A percentile compares a stretch with the other conserved stretches of the same genome.
phyloP scores from a whole-genome alignment of 2,888 invertebrate species.

The Drosophila colorata region DNA sequence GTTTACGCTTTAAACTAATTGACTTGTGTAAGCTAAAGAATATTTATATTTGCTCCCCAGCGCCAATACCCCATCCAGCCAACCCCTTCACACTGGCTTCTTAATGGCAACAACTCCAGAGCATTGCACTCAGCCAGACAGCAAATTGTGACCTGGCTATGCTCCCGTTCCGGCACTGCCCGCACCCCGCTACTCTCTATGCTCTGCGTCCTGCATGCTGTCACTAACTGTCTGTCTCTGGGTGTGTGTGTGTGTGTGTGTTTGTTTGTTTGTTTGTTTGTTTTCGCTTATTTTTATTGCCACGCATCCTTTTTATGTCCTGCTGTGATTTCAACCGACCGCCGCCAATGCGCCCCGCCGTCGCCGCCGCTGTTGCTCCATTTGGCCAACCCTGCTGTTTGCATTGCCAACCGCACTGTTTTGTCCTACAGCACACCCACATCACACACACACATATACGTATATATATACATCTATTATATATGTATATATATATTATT shows the following conservation, averaged over 20 bases:
- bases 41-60: constrained; percentile 29
- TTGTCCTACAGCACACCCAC: constrained; percentile 40
- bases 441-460: constrained; percentile 8
- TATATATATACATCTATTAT: constrained; percentile 1
- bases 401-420: constrained; percentile 59
- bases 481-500: no score
- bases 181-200: not conserved
- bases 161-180: not conserved
- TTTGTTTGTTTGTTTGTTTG: constrained; percentile 48
- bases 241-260: constrained; percentile 6
- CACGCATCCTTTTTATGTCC: constrained; percentile 71
- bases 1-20: constrained; percentile 43
- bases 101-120: constrained; percentile 38
- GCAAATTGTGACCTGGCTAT: constrained; percentile 47
- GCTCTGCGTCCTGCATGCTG: constrained; percentile 25
- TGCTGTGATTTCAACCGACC: constrained; percentile 64
- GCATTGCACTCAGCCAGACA: constrained; percentile 53
- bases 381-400: constrained; percentile 47
- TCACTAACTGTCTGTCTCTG: constrained; percentile 33
- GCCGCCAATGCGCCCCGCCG: constrained; percentile 1
- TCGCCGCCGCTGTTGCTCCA: constrained; percentile 28
- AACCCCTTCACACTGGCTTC: not conserved
- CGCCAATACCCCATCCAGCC: not conserved
- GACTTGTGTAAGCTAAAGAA: constrained; percentile 41
- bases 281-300: constrained; percentile 70